A percentile compares a stretch with the other conserved stretches of the same genome.
Conservation (phyloP, 2,888 invertebrate genomes). For the Crocallis elinguaria region DNA sequence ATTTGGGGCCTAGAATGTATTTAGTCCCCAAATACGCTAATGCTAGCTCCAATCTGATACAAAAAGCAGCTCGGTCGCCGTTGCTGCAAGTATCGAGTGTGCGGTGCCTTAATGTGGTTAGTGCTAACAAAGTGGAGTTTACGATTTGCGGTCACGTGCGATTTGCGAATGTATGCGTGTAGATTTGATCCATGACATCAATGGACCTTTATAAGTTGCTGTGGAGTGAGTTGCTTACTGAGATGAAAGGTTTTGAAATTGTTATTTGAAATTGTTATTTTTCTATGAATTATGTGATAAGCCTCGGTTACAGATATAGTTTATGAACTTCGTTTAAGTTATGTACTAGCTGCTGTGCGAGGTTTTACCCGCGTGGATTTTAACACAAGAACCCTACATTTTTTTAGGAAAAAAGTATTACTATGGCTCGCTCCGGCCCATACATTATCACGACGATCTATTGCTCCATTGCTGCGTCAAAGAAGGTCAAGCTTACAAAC, state of each 20-base stretch:
- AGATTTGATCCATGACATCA: constrained; percentile 12
- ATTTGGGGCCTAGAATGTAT: too few species aligned
- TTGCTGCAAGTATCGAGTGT: neutral
- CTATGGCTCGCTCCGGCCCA: too few species aligned
- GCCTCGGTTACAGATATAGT: neutral
- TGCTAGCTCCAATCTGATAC: neutral
- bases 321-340: neutral
- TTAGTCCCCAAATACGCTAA: neutral
- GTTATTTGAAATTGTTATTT: neutral
- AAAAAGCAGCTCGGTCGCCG: neutral
- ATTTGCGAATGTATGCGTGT: constrained; percentile 37
- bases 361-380: too few species aligned
- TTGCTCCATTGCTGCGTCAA: too few species aligned
- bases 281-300: neutral
- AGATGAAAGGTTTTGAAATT: neutral
- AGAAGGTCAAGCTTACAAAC: too few species aligned
- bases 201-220: constrained; percentile 10
- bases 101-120: constrained; percentile 48
- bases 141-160: constrained; percentile 52
- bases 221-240: neutral
- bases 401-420: too few species aligned
- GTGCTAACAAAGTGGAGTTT: constrained; percentile 55
- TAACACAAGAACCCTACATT: too few species aligned
- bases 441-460: too few species aligned
- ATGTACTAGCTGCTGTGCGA: too few species aligned